Base-by-base conservation (phyloP, 1,140 invertebrate species). In the Bombus superbus region DNA sequence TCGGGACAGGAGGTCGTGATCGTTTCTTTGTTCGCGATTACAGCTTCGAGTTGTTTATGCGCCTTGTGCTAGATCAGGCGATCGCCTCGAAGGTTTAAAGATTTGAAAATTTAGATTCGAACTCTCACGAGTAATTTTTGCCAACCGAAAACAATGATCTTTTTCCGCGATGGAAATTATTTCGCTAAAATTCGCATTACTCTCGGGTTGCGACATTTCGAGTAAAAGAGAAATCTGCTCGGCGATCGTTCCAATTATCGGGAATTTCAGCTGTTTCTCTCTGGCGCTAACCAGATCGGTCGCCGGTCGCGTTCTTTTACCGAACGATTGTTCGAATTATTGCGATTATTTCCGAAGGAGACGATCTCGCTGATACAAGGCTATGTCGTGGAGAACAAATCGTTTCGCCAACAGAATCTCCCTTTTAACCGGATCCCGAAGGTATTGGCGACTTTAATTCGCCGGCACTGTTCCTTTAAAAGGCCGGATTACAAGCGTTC, bases 171-270 rank as follows among this genome's bases (percentile, higher is more conserved):
- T 53, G 47, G 1, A 53, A 53, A 53, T 53, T 53, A 53, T 53
- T 68, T 32, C 47, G 64, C 25, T 59, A 69, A 78, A 57, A 83
- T 71, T 78, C 38, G 10, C 68, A n/a, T 42, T 4, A n/a, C 64
- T 73, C 35, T 81, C 53, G 42, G 44, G 3, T 42, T 32, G 42
- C 44, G 28, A 13, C 3, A 28, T 72, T 66, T 18, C 53, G 35
- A 64, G 76, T 40, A 64, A 85, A 85, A 85, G 83, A 80, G 77
- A 81, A 85, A 85, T 40, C 53, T 13, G 32, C 32, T 47, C 76
- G 77, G 32, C 64, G 72, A 73, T 47, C 40, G 76, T 47, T 74
- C 77, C 59, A 79, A 85, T 85, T 81, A 85, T 81, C 42, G 42
- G 22, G 57, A 66, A 85, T 73, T 42, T 32, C 18, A 85, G 69